A percentile compares a stretch with the other conserved stretches of the same genome.
These are phyloP conservation scores for Neoniphon sammara DNA, from an alignment of 2,797 vertebrate genomes.

Conservation along the genomic window DNA sequence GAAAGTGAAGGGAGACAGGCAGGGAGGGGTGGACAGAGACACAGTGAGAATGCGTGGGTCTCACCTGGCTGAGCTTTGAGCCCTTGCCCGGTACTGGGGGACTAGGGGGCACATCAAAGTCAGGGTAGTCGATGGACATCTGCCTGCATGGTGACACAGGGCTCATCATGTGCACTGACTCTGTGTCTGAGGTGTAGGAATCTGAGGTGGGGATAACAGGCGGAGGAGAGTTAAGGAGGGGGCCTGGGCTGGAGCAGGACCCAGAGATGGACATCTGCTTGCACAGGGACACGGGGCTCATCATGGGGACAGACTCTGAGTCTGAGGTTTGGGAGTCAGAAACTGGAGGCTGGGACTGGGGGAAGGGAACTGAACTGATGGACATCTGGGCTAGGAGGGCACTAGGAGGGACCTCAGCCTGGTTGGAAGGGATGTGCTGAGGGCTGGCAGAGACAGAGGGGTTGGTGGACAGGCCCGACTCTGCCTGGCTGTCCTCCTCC, in stretches of 20 bases:
- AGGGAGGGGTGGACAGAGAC: conserved; percentile 44
- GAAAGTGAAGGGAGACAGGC: conserved; percentile 31
- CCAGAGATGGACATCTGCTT: conserved; percentile 87
- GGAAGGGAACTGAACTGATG: conserved; percentile 79
- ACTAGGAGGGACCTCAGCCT: conserved; percentile 88
- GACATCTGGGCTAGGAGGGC: conserved; percentile 95
- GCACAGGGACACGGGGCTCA: conserved; percentile 80
- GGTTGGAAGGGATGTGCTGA: conserved; percentile 87
- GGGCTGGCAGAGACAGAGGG: conserved; percentile 95
- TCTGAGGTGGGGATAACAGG: conserved; percentile 66
- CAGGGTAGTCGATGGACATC: conserved; percentile 93
- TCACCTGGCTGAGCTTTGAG: conserved; percentile 81
- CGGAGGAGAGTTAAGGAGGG: conserved; percentile 58
- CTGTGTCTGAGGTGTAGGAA: conserved; percentile 79
- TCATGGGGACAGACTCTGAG: conserved; percentile 59
- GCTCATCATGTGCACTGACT: conserved; percentile 77
- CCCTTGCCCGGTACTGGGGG: conserved; percentile 73
- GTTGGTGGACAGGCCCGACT: conserved; percentile 92
- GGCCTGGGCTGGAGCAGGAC: conserved; percentile 70
- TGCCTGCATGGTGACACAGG: conserved; percentile 88
- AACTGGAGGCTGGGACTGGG: conserved; percentile 51
- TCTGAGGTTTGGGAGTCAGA: conserved; percentile 52
- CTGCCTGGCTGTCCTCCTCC: conserved; percentile 96
- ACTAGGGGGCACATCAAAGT: conserved; percentile 82
- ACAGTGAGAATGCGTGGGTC: conserved; percentile 55